phyloP scores from a whole-genome alignment of 1,140 invertebrate genomes.

The Drosophila nigromelanica region DNA sequence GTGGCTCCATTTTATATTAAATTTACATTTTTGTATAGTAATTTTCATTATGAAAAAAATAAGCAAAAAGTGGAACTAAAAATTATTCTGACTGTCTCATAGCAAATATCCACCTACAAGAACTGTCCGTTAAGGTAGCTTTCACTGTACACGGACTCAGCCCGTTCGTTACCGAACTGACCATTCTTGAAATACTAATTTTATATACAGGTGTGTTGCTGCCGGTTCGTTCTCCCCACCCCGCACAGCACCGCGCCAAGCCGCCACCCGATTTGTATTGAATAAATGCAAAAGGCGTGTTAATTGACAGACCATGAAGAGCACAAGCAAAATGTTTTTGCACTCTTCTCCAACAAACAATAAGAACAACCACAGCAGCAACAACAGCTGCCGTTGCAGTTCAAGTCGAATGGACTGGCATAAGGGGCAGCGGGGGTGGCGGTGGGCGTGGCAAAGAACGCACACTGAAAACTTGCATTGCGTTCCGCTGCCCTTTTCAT shows the following conservation, averaged over 20 bases:
- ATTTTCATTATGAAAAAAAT: too few relatives aligned
- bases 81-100: too few relatives aligned
- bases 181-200: slow-evolving; percentile 74
- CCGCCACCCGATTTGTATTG: slow-evolving; percentile 74
- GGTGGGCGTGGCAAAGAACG: neutral
- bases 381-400: slow-evolving; percentile 17
- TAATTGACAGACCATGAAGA: slow-evolving; percentile 82
- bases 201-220: slow-evolving; percentile 62
- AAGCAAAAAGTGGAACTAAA: too few relatives aligned
- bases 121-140: too few relatives aligned
- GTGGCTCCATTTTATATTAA: too few relatives aligned
- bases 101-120: too few relatives aligned
- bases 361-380: slow-evolving; percentile 11
- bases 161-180: slow-evolving; percentile 8
- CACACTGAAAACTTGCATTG: slow-evolving; percentile 12
- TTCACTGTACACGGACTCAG: neutral
- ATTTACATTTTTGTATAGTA: too few relatives aligned
- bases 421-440: neutral
- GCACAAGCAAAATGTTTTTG: slow-evolving; percentile 70
- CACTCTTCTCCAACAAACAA: slow-evolving; percentile 53
- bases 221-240: neutral
- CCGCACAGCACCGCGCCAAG: too few relatives aligned
- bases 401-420: slow-evolving; percentile 28
- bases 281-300: slow-evolving; percentile 81
- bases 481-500: slow-evolving; percentile 25